These are phyloP conservation scores for Heliconius charithonia DNA, from an alignment of 2,888 invertebrate genomes.

Conservation along the genomic window DNA sequence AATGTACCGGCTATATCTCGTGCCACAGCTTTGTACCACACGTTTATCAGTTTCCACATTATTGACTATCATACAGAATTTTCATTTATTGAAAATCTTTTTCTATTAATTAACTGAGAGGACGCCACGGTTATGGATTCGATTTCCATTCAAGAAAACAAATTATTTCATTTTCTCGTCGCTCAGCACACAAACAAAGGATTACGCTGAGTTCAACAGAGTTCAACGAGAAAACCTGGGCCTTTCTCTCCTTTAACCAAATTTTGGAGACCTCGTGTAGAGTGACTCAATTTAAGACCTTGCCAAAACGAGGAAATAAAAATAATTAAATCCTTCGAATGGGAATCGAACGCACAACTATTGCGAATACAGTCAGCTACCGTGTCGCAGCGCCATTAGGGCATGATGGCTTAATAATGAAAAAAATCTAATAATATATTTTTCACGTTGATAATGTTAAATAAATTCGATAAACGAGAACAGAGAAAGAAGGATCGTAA, in stretches of 20 bases:
- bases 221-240: too few species aligned
- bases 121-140: neutral
- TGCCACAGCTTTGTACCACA: neutral
- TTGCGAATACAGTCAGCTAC: too few species aligned
- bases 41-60: slow-evolving; percentile 18
- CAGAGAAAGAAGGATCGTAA: neutral
- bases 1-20: slow-evolving; percentile 4
- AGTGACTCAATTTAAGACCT: too few species aligned
- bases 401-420: too few species aligned
- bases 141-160: neutral
- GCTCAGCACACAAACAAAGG: too few species aligned
- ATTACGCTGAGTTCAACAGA: too few species aligned
- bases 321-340: too few species aligned
- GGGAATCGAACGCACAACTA: too few species aligned
- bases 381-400: too few species aligned
- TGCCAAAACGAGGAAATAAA: too few species aligned
- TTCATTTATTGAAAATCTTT: neutral
- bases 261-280: too few species aligned
- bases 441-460: neutral
- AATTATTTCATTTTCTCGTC: neutral
- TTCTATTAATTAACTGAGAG: neutral
- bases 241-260: too few species aligned
- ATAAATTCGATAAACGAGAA: neutral
- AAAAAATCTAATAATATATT: neutral
- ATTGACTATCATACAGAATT: neutral